phyloP scores from a whole-genome alignment of 2,888 invertebrate genomes.

The Tricholauxania praeusta region DNA sequence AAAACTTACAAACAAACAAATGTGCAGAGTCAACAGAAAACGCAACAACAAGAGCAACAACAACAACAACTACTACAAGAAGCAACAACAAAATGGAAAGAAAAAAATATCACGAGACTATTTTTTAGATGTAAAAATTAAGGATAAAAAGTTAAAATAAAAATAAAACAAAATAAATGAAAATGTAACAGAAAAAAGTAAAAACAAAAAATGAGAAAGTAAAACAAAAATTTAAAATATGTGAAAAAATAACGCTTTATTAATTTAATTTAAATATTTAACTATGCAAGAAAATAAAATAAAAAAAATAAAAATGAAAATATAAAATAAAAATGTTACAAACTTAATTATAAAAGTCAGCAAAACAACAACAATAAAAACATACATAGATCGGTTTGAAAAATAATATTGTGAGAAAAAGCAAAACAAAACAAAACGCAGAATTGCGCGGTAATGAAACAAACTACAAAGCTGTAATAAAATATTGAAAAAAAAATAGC shows the following conservation, averaged over 20 bases:
- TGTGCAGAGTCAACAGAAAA: not conserved
- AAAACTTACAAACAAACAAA: not conserved
- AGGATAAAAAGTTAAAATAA: conserved; percentile 40
- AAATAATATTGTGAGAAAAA: conserved; percentile 25
- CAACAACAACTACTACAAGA: conserved; percentile 34
- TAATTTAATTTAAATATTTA: conserved; percentile 42
- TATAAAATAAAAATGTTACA: conserved; percentile 20
- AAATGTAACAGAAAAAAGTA: not conserved
- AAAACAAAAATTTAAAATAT: conserved; percentile 31
- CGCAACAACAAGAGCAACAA: conserved; percentile 24
- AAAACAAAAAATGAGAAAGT: not conserved
- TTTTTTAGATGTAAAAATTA: conserved; percentile 38
- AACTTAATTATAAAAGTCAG: conserved; percentile 47
- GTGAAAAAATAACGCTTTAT: conserved; percentile 46
- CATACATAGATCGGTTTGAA: conserved; percentile 20
- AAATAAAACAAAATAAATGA: conserved; percentile 10
- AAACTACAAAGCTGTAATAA: conserved; percentile 42
- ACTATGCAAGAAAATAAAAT: conserved; percentile 10
- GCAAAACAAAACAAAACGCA: conserved; percentile 18
- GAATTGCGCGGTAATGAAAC: conserved; percentile 12
- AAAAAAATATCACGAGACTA: conserved; percentile 25
- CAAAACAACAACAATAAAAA: conserved; percentile 31
- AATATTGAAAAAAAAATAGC: conserved; percentile 35
- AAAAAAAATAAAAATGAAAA: not conserved
- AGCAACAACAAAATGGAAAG: conserved; percentile 22